Base-by-base conservation (phyloP, 2,888 invertebrate genomes). In the Ceriagrion tenellum region DNA sequence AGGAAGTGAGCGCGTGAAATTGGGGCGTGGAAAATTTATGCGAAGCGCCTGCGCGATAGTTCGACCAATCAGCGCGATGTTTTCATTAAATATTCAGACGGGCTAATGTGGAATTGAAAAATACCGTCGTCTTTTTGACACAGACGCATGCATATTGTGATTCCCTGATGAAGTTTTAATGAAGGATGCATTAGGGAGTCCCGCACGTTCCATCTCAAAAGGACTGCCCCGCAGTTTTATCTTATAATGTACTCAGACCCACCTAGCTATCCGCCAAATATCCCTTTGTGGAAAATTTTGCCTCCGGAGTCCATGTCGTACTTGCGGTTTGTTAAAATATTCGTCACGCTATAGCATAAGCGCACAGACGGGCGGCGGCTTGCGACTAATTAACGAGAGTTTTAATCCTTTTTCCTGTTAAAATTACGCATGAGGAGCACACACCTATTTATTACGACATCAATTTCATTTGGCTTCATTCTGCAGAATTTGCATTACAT, bases 81-180 rank as follows among this genome's bases (percentile, higher is more conserved):
- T 3, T n/a, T 69, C n/a, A 69, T 69, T 69, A 69, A 69, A n/a
- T n/a, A 69, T 69, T 69, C 69, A 69, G 20, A 69, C 69, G 20
- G 69, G n/a, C 26, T n/a, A 23, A 69, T 69, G n/a, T 8, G n/a
- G 20, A 69, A 69, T 69, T 26, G n/a, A n/a, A 23, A 69, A 47
- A n/a, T 12, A 13, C 13, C n/a, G n/a, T 69, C 26, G n/a, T n/a
- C 26, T 26, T 12, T n/a, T 69, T n/a, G 59, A 16, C 2, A 6
- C 6, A 12, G 26, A n/a, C n/a, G n/a, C n/a, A 69, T 69, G 69
- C 69, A 69, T n/a, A n/a, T 69, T 69, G 6, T 69, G n/a, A n/a
- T n/a, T 47, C n/a, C n/a, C 69, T 26, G 69, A 69, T 69, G 69
- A 69, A 69, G 69, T 69, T 69, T 69, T 69, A 69, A 69, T 69